These are phyloP conservation scores for Scaptomyza cyrtandrae DNA, from an alignment of 2,888 invertebrate genomes.

Conservation along the genomic window DNA sequence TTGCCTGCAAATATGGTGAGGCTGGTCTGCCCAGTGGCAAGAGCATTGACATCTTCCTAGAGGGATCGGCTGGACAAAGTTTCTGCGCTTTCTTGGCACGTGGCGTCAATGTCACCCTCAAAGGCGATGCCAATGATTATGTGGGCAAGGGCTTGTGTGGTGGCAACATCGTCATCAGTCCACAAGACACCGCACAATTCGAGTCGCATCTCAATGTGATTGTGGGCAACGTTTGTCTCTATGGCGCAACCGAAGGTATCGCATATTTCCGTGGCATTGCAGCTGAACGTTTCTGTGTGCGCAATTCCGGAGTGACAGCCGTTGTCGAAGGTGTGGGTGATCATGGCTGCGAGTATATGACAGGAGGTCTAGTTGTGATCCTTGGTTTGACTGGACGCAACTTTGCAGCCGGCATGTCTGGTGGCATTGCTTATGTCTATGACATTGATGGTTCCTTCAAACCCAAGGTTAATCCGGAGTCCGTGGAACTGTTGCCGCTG, in stretches of 20 bases:
- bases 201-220: constrained; percentile 97
- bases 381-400: constrained; percentile 98
- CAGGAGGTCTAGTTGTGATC: constrained; percentile 95
- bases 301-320: constrained; percentile 98
- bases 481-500: constrained; percentile 95
- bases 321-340: constrained; percentile 99
- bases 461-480: constrained; percentile 96
- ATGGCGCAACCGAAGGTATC: constrained; percentile 97
- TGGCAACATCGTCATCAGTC: constrained; percentile 96
- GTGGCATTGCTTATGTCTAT: constrained; percentile 97
- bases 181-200: constrained; percentile 93
- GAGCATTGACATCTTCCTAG: constrained; percentile 91
- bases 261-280: constrained; percentile 98
- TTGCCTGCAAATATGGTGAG: constrained; percentile 96
- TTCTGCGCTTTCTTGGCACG: constrained; percentile 98
- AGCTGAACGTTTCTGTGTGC: constrained; percentile 98
- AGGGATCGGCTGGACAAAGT: constrained; percentile 98
- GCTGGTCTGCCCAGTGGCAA: constrained; percentile 92
- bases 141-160: constrained; percentile 98
- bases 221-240: constrained; percentile 98
- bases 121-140: constrained; percentile 99
- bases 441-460: constrained; percentile 94
- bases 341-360: constrained; percentile 99
- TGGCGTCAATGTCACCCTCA: constrained; percentile 94
- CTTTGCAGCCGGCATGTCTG: constrained; percentile 99